These are phyloP conservation scores for Leptinotarsa tumamoca DNA, from an alignment of 2,888 invertebrate genomes.

Conservation along the genomic window DNA sequence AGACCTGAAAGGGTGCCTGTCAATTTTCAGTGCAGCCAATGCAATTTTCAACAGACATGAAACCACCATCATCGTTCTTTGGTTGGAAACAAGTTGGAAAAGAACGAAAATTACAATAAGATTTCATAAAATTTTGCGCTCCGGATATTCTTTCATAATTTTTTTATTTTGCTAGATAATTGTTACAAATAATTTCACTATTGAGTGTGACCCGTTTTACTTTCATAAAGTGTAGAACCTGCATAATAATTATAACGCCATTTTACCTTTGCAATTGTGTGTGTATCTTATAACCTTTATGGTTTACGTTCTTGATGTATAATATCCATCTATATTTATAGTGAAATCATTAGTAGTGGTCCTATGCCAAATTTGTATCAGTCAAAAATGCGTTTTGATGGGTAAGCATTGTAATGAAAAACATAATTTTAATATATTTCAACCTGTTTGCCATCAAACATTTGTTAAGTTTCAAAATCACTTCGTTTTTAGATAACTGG, in stretches of 20 bases:
- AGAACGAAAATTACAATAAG: too few species aligned
- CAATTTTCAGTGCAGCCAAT: background rate
- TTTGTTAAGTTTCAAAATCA: background rate
- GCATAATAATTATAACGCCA: conserved; percentile 11
- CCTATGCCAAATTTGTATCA: background rate
- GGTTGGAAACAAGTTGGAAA: background rate
- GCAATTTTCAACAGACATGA: background rate
- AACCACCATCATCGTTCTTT: background rate
- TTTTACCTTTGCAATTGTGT: background rate
- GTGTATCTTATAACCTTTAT: background rate
- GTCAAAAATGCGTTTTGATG: conserved; percentile 10
- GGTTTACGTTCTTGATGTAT: background rate
- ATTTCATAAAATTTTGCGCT: background rate
- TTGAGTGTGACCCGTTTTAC: background rate
- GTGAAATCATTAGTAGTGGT: background rate
- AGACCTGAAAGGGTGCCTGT: too few species aligned
- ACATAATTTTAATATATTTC: background rate
- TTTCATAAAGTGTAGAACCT: background rate
- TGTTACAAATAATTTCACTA: background rate
- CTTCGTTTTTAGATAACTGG: conserved; percentile 5
- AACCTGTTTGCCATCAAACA: background rate
- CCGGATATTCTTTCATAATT: background rate
- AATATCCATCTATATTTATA: background rate
- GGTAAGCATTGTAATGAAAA: background rate
- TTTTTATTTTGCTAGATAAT: background rate